These are phyloP conservation scores for Pempheris klunzingeri DNA, from an alignment of 2,797 vertebrate genomes.

Conservation along the genomic window DNA sequence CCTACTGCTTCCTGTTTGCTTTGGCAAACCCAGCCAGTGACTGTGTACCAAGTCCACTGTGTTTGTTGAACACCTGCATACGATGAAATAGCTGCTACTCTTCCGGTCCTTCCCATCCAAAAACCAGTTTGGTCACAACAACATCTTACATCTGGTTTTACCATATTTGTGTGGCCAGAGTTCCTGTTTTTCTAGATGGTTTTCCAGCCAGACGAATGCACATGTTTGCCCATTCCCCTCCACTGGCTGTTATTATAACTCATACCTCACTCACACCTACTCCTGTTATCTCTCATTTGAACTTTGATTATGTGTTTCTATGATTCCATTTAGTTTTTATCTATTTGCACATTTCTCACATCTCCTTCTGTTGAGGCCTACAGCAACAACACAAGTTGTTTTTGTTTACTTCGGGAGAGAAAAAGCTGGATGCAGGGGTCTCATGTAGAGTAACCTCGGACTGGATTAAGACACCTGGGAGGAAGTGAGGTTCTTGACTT, in stretches of 20 bases:
- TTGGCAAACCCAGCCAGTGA: conserved; percentile 38
- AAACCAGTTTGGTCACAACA: conserved; percentile 43
- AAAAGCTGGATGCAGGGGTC: not conserved
- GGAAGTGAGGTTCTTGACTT: conserved; percentile 65
- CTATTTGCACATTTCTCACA: not conserved
- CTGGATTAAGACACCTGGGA: conserved; percentile 58
- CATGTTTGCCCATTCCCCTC: conserved; percentile 50
- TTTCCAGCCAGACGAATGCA: conserved; percentile 54
- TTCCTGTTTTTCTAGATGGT: conserved; percentile 68
- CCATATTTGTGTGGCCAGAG: conserved; percentile 64
- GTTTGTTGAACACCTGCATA: conserved; percentile 62
- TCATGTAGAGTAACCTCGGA: conserved; percentile 43
- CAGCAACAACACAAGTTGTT: no score
- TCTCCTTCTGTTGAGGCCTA: not conserved
- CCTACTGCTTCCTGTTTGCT: conserved; percentile 78
- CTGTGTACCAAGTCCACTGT: conserved; percentile 20
- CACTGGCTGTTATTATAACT: conserved; percentile 11
- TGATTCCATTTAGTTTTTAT: not conserved
- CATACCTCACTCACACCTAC: not conserved
- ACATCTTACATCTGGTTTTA: conserved; percentile 55
- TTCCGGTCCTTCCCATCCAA: conserved; percentile 60
- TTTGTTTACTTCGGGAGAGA: conserved; percentile 8
- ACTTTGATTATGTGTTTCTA: conserved; percentile 19
- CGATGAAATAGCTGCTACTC: conserved; percentile 36
- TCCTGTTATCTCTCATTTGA: conserved; percentile 11